These are phyloP conservation scores for Conomelus anceps DNA, from an alignment of 2,888 invertebrate species.

Conservation along the genomic window DNA sequence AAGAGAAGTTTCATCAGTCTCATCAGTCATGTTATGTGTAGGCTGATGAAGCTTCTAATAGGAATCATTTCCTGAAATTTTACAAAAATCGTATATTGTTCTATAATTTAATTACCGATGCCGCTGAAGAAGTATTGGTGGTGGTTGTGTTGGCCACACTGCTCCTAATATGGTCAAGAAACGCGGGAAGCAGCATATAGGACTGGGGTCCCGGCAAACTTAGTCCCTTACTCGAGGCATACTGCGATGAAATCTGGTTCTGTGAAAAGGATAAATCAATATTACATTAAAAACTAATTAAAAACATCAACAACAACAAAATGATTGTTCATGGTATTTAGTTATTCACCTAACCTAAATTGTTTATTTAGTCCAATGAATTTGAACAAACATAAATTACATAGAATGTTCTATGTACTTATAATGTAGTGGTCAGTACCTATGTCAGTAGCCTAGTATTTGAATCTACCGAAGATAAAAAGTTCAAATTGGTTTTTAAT, in stretches of 20 bases:
- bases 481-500: no score
- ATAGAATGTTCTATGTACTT: no score
- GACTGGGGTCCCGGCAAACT: slow-evolving; percentile 54
- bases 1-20: no score
- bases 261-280: slow-evolving; percentile 39
- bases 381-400: no score
- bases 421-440: no score
- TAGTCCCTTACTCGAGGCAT: slow-evolving; percentile 47
- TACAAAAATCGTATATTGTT: background rate
- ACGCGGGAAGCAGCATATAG: slow-evolving; percentile 58
- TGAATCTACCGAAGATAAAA: no score
- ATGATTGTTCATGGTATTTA: no score
- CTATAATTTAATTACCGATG: slow-evolving; percentile 26
- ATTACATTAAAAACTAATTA: background rate
- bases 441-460: no score
- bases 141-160: slow-evolving; percentile 39
- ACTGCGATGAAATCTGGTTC: slow-evolving; percentile 52
- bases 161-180: slow-evolving; percentile 55
- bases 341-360: no score
- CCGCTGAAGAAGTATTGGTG: slow-evolving; percentile 38
- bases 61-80: background rate
- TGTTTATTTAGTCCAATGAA: no score
- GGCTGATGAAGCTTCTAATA: no score
- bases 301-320: background rate
- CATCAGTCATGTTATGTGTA: no score